Base-by-base conservation (phyloP, 92 coral and sea anemone genomes). In the Porites divaricata region DNA sequence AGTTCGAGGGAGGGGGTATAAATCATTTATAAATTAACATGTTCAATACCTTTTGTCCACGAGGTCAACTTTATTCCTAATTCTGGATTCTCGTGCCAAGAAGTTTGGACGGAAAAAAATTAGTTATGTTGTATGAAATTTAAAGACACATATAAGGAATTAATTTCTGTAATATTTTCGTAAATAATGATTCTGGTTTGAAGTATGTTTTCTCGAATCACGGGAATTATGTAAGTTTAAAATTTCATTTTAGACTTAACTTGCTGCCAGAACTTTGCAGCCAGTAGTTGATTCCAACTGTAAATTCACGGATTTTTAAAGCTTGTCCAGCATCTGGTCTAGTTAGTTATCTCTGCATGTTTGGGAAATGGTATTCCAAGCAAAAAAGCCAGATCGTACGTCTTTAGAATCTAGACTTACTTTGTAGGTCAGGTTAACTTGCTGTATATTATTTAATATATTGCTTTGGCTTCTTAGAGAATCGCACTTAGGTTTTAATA, bases 361-460 rank as follows among this genome's bases (percentile, higher is more conserved):
- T 13, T 13, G 0, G 59, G 59, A 15, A 54, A 54, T 54, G 59
- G 59, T 54, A 11, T 54, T 54, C 59, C 59, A 54, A 54, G 59
- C 59, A 15, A 54, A 15, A 54, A 13, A 54, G 59, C 59, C 59
- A 11, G 59, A 15, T 54, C 59, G 59, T 13, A 54, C 16, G 59
- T 54, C 10, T 11, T 11, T 54, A 15, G 16, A 54, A 54, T 8
- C 59, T 15, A 54, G 17, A 15, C 19, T 16, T n/a, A n/a, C 8
- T 10, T 74, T 9, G 14, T 21, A 8, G 2, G 28, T 65, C 70
- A 35, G 35, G 70, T 35, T 17, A 56, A 53, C 41, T 57, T 35
- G 69, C 80, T 76, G 35, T 67, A 57, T 76, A 76, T 76, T 76
- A 58, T 58, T 57, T 15, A 25, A 22, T 8, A 20, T 59, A 16